Base-by-base conservation (phyloP, 2,113 vertebrate species). In the Heloderma charlesbogerti region DNA sequence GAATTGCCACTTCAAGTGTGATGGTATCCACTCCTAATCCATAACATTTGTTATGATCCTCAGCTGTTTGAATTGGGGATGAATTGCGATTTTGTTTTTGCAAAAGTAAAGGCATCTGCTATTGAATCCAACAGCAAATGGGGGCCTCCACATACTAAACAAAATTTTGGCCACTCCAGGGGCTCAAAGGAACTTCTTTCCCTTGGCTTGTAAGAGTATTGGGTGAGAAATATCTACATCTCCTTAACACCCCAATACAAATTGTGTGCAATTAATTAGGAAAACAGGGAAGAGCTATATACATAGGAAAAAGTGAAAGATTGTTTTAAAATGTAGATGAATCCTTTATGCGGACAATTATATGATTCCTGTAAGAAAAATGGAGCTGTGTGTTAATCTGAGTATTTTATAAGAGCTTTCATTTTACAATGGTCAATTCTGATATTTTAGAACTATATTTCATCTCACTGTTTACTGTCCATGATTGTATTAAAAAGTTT, bases 401-500 rank as follows among this genome's bases (percentile, higher is more conserved):
- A 92, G 13, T 92, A 43, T 90, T 87, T 82, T 93, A 15, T 89
- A 90, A 78, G 60, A 88, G 57, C 71, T 93, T 95, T 94, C 90
- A 90, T 86, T 89, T 95, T 89, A 48, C 78, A 89, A 60, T 92
- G 94, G 75, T 74, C 86, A 89, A 54, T 1, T 83, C 60, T 89
- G 27, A 84, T 91, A 10, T 88, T 94, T 93, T 80, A 90, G 66
- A 29, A 48, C 18, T 91, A 78, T 92, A 90, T 94, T 94, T 95
- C 91, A 92, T 87, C 48, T 95, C 87, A 40, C 78, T 91, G 95
- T 94, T 96, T 94, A 37, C 84, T 95, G 77, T 90, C 88, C 90
- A 86, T 40, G 4, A 87, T 92, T 94, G 87, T 94, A 88, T 92
- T 93, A 88, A 94, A 95, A 88, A 96, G 91, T 91, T 94, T 63